Evolutionary conservation across 1,140 invertebrate genomes (phyloP).

Genomic region (Aleiodes sp.): DNA sequence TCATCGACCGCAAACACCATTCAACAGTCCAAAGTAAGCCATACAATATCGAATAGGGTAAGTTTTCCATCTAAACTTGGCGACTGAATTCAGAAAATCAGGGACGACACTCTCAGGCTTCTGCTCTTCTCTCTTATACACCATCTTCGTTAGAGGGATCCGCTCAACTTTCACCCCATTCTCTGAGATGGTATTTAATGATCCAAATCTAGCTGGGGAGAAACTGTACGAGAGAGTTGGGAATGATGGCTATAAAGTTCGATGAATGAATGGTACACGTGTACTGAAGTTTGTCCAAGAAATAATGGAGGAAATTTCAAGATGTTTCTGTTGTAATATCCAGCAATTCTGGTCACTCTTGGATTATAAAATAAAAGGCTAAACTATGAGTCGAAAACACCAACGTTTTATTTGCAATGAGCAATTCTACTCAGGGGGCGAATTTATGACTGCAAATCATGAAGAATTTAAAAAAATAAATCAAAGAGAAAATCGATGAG

Average conservation of each 20-base stretch:
- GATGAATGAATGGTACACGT: not conserved
- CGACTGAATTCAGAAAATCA: no score
- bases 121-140: not conserved
- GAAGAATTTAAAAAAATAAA: no score
- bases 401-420: no score
- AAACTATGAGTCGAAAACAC: no score
- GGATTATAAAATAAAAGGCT: no score
- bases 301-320: not conserved
- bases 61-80: no score
- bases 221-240: conserved; percentile 3
- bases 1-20: not conserved
- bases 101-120: not conserved
- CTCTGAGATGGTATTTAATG: not conserved
- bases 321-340: not conserved
- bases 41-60: no score
- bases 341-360: not conserved
- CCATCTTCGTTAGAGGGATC: not conserved
- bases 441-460: no score
- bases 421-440: no score
- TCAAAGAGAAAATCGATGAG: no score
- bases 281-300: not conserved
- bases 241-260: not conserved
- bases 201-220: not conserved
- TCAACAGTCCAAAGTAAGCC: not conserved
- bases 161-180: not conserved